A percentile compares a stretch with the other conserved stretches of the same genome.
phyloP scores from a whole-genome alignment of 1,140 invertebrate genomes.

The Drosophila subpulchrella region DNA sequence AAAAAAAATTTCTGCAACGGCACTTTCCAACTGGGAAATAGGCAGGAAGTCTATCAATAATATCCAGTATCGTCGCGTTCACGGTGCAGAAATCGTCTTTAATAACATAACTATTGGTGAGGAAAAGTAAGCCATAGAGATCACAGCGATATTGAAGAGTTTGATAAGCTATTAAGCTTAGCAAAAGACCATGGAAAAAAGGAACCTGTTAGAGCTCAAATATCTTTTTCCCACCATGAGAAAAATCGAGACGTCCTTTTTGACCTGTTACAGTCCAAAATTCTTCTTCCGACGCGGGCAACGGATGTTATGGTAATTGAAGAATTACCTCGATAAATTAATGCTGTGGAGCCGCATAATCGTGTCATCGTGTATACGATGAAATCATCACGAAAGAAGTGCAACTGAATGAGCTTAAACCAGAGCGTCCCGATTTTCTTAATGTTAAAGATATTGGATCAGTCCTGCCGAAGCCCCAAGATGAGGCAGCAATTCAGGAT shows the following conservation, averaged over 20 bases:
- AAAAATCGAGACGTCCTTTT: no score
- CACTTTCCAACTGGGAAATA: no score
- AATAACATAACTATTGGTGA: constrained; percentile 13
- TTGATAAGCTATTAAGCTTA: constrained; percentile 20
- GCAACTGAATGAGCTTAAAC: background rate
- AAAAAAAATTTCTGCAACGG: no score
- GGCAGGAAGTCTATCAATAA: background rate
- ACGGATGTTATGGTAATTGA: background rate
- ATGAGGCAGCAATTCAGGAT: constrained; percentile 10
- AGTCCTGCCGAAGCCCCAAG: constrained; percentile 11
- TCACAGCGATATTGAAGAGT: no score
- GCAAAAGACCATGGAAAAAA: background rate
- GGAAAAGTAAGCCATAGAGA: background rate
- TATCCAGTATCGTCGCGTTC: no score
- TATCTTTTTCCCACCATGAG: background rate
- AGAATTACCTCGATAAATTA: background rate
- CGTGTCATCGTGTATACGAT: no score
- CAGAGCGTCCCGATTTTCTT: constrained; percentile 15
- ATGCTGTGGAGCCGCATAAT: background rate
- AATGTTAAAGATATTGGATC: constrained; percentile 4
- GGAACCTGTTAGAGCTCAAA: constrained; percentile 1
- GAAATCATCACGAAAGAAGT: no score
- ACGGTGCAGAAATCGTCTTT: background rate
- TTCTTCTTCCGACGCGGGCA: no score
- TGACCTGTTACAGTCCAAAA: no score